Base-by-base conservation (phyloP, 2,888 invertebrate genomes). In the Tachina fera region DNA sequence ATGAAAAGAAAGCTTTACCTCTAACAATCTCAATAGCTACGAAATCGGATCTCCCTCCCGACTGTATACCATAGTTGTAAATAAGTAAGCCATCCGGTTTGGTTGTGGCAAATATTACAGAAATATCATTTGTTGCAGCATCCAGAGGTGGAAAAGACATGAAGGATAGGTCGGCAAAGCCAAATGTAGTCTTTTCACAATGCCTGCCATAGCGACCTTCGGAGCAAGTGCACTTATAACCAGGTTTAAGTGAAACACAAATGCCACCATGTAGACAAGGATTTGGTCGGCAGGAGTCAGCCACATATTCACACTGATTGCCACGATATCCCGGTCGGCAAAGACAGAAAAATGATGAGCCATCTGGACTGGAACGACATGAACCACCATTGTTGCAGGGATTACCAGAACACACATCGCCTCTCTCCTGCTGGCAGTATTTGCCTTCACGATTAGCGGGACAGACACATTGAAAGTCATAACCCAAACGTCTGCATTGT, bases 351-450 rank as follows among this genome's bases (percentile, higher is more conserved):
- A 97, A 98, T 45, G 97, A 96, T 43, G 96, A 96, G 65, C 96
- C 96, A 89, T 97, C 97, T 0, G 96, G 95, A 90, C 97, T 97
- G 90, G 97, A 97, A 88, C 97, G 96, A 89, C 98, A 98, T 0
- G 97, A 97, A 3, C 98, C 98, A 10, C 98, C 98, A 91, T 98
- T 98, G 89, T 95, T 95, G 91, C 98, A 98, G 0, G 98, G 98
- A 90, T 96, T 96, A 71, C 95, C 96, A 71, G 96, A 96, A 90
- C 98, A 98, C 0, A 96, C 96, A 89, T 97, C 97, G 47, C 97
- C 96, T 88, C 96, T 94, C 91, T 97, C 97, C 74, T 96, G 91
- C 90, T 98, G 97, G 90, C 98, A 98, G 43, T 95, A 94, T 90
- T 96, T 96, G 1, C 98, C 98, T 90, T 97, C 96, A 82, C 96